Base-by-base conservation (phyloP, 2,888 invertebrate genomes). In the Andrena minutula region DNA sequence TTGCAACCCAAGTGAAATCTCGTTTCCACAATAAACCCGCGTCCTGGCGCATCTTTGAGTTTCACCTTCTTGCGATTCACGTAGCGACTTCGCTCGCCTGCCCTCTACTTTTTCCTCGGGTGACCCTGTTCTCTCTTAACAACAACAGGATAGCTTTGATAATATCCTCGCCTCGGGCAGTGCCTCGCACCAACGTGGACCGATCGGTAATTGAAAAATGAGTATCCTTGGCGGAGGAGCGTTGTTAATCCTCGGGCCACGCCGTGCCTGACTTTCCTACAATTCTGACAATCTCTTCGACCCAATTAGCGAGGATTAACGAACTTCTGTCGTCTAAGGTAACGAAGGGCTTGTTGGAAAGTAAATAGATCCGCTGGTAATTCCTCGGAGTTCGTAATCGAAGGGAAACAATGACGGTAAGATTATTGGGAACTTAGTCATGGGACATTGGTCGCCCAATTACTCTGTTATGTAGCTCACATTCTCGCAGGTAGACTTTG, bases 1-100 rank as follows among this genome's bases (percentile, higher is more conserved):
- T 10, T 35, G 8, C 8, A n/a, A 69, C n/a, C 41, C 75, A 69
- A 20, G 64, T 26, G 73, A 76, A 82, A 86, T 86, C 75, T 75
- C 78, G 79, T 80, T 86, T 78, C 75, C 75, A 68, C 73, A 60
- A 82, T 80, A 69, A 86, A 86, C 66, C 68, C 28, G 47, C 68
- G 41, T 35, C 61, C 58, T 12, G 49, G 65, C 47, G 74, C 47
- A 70, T 68, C 53, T 70, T 71, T 32, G 60, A 65, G 32, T 51
- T 10, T 30, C 35, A 20, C 30, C 74, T 76, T 56, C 78, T 77
- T 76, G 61, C 58, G 26, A 68, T 71, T 69, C 63, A 63, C 63
- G 35, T 49, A 41, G 26, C 63, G 53, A 47, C 63, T 35, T 61
- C n/a, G 63, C 16, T 56, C 2, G 41, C 28, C 16, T 28, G 32